Percentiles rank a stretch among this genome's conserved stretches.
Conservation (phyloP, 2,797 vertebrate species). For the Helarctos malayanus region DNA sequence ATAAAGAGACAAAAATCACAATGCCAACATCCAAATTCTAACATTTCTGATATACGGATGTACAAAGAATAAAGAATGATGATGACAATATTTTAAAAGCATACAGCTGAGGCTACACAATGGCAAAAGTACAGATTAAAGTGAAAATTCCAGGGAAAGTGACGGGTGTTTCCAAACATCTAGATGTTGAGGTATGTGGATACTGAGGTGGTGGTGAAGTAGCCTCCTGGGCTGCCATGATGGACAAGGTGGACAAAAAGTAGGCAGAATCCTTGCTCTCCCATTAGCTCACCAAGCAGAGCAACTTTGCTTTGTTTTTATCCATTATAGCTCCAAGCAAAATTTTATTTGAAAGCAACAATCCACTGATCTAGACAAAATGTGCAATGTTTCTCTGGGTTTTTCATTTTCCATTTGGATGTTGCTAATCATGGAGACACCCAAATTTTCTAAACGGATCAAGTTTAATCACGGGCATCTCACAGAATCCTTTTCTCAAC, state of each 20-base stretch:
- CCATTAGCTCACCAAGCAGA: not conserved
- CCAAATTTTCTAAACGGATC: not conserved
- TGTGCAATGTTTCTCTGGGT: not conserved
- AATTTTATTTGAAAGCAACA: not conserved
- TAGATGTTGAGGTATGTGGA: not conserved
- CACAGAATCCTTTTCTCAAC: not conserved
- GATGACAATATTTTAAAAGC: not conserved
- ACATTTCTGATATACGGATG: not conserved
- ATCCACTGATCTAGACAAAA: not conserved
- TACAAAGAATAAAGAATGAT: not conserved
- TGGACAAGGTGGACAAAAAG: not conserved
- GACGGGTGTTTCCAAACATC: not conserved
- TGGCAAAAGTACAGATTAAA: not conserved
- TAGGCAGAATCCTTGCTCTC: not conserved
- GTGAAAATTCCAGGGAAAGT: not conserved
- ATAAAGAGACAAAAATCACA: not conserved
- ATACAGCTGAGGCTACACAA: not conserved
- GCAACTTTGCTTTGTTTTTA: not conserved
- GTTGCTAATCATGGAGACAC: not conserved
- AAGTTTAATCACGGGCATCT: not conserved
- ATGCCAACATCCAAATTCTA: not conserved
- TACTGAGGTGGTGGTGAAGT: not conserved
- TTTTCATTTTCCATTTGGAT: slow-evolving; percentile 50
- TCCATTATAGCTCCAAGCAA: not conserved
- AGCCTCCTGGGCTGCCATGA: not conserved